Base-by-base conservation (phyloP, 2,113 vertebrate species). In the Blennius ocellaris region DNA sequence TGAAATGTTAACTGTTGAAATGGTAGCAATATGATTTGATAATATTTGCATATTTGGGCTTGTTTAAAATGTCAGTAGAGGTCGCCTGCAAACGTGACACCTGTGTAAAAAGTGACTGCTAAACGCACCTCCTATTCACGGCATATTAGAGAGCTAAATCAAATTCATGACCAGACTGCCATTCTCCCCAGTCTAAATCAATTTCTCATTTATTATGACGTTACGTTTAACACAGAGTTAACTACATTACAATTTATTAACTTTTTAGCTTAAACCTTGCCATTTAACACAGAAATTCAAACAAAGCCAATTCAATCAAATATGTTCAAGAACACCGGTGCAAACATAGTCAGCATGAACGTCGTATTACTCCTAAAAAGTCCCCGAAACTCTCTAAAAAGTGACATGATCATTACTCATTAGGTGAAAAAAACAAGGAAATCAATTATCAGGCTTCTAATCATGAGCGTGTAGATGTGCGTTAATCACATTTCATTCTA, bases 161-260 rank as follows among this genome's bases (percentile, higher is more conserved):
- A 78, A 86, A 84, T 84, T 91, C 76, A 80, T 60, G 63, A 73
- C 49, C 86, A 82, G 66, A 49, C 69, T 64, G 69, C 47, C 41
- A 6, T 64, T 72, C 53, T 69, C 86, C 81, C 83, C 12, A 6
- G 75, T 78, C 73, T 80, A 77, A 78, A 81, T 69, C 60, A 76
- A 55, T 47, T 85, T 73, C 58, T 75, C 51, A 66, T 66, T 83
- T 73, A 82, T 69, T 64, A 38, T 6, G 52, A 49, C 15, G 70
- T 78, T 59, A 72, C 61, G 48, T 80, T 16, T 17, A 83, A 82
- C 47, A 73, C 14, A 11, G 44, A 60, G 67, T 81, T 88, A 88
- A 86, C 73, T 65, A 21, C 47, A 57, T 83, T 69, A 65, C 15
- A 83, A 49, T 71, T 41, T 54, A 69, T 71, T 16, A 66, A 11